phyloP scores from a whole-genome alignment of 1,140 invertebrate species.

The Trichonephila clavipes region DNA sequence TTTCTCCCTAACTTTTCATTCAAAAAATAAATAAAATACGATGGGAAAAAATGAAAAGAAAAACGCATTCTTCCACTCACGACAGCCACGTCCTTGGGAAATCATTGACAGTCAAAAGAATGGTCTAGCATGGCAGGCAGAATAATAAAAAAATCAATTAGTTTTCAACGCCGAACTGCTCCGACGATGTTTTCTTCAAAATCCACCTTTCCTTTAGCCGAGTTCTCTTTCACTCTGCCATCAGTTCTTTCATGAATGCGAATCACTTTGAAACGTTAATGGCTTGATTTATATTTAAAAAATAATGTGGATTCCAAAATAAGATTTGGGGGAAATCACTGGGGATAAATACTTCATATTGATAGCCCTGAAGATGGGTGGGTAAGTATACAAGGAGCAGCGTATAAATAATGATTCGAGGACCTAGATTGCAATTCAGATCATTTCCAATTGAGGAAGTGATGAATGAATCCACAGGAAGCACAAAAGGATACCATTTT shows the following conservation, averaged over 20 bases:
- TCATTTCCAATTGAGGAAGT: constrained; percentile 10
- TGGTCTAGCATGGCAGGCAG: not conserved
- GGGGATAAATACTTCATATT: constrained; percentile 10
- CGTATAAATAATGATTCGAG: constrained; percentile 13
- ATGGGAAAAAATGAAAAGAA: not conserved
- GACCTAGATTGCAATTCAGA: constrained; percentile 17
- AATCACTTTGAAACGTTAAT: not conserved
- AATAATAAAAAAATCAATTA: constrained; percentile 39
- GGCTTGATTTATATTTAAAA: constrained; percentile 18
- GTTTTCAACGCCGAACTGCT: not conserved
- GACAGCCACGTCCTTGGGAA: constrained; percentile 33
- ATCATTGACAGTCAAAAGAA: constrained; percentile 38
- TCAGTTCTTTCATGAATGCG: constrained; percentile 3
- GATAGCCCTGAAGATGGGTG: constrained; percentile 1
- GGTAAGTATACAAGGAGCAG: not conserved
- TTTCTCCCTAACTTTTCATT: not conserved
- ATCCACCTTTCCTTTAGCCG: not conserved
- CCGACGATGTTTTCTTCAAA: not conserved
- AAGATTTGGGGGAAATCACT: not conserved
- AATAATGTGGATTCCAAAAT: not conserved
- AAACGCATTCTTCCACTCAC: not conserved
- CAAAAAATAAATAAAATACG: not conserved
- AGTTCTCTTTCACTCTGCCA: not conserved
- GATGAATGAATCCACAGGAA: constrained; percentile 5
- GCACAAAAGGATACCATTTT: not conserved